Base-by-base conservation (phyloP, 2,797 vertebrate genomes). In the Chelidonichthys spinosus region DNA sequence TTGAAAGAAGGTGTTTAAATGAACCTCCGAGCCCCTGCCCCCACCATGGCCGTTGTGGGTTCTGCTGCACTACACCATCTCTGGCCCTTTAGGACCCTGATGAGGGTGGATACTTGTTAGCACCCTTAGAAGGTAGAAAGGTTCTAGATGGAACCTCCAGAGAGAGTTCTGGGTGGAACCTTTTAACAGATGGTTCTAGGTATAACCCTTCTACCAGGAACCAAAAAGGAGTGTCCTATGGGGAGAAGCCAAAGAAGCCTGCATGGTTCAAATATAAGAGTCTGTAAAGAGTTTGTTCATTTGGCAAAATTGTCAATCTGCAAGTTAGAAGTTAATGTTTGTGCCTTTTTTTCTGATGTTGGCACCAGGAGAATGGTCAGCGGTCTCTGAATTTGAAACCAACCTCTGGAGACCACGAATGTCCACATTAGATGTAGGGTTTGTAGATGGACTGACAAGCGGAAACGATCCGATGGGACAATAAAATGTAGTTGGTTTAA, bases 361-460 rank as follows among this genome's bases (percentile, higher is more conserved):
- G 9, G 13, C 25, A 25, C 15, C 5, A 52, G 25, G 63, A 33
- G 6, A 33, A 65, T 9, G 17, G 54, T 56, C 0, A 2, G 17
- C 7, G 37, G 13, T 42, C 37, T 42, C 37, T 1, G 11, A 5
- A 37, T 67, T 66, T 56, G 6, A 10, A 37, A 17, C 58, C 7
- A 55, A 54, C 39, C 50, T 66, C 39, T 55, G 40, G 35, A 15
- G 32, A 47, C n/a, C 42, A 47, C 32, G 66, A 32, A 46, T 60
- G 15, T 4, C 4, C 8, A 33, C 18, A 59, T n/a, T 49, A 68
- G 39, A 65, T 42, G 63, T 7, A 13, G 44, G 2, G 46, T 49
- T 47, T 40, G 42, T 37, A 18, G 37, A 36, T 9, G 14, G 37
- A 61, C 37, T 15, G 56, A 69, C 25, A 25, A 25, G 25, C 25